Base-by-base conservation (phyloP, 2,888 invertebrate species). In the Mythimna albipuncta region DNA sequence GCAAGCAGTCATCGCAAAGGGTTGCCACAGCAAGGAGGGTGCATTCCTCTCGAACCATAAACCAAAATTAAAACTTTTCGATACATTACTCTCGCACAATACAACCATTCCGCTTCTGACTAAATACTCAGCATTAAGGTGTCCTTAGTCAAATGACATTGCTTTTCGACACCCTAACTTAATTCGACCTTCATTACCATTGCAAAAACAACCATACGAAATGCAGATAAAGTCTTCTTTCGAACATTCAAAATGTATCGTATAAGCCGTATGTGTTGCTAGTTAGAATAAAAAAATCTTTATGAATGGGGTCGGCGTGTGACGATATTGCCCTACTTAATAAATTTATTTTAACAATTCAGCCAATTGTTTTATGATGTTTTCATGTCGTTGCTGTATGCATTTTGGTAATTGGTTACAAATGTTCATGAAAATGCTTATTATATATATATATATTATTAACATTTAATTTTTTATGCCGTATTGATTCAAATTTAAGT, bases 21-120 rank as follows among this genome's bases (percentile, higher is more conserved):
- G 85, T 84, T 80, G 69, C 69, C 16, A 47, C 52, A 58, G 75
- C 58, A 73, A 69, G 72, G 68, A 86, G 85, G 92, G 92, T 87
- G 88, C 88, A 89, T 92, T 91, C 90, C 86, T 88, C 87, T 89
- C 93, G 92, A 90, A 84, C 91, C 94, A 95, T 96, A 94, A 95
- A 95, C 91, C 95, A 94, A 95, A 95, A 96, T 96, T 96, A 96
- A 96, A 96, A 96, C 89, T 96, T 95, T 91, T 92, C 95, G 93
- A 94, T 95, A 96, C 96, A 96, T 95, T 95, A 93, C 94, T 84
- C 92, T 87, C 88, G 89, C 91, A 95, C 95, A 96, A 96, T 93
- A 90, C 90, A 91, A 93, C 91, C 91, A 91, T 92, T 92, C 91
- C 91, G 90, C 91, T 91, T 87, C 90, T 91, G 90, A 93, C 95